A percentile compares a stretch with the other conserved stretches of the same genome.
phyloP scores from a whole-genome alignment of 2,113 vertebrate genomes.

The Protobothrops mucrosquamatus region DNA sequence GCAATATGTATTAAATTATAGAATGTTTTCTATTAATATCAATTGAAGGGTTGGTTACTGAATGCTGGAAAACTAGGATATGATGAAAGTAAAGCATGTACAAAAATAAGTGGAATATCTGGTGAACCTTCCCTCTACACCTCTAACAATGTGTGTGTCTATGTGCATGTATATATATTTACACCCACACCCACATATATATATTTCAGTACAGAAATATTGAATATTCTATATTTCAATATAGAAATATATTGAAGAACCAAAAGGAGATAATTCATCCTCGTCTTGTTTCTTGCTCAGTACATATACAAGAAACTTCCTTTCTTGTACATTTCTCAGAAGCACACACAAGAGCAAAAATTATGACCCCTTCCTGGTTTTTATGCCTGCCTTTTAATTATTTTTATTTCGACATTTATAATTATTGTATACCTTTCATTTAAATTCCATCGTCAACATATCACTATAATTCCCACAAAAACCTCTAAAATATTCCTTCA shows the following conservation, averaged over 20 bases:
- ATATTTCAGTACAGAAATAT: background rate
- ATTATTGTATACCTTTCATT: too few relatives aligned
- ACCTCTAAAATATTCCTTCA: too few relatives aligned
- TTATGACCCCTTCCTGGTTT: too few relatives aligned
- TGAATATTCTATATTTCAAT: background rate
- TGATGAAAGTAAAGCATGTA: background rate
- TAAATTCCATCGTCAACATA: too few relatives aligned
- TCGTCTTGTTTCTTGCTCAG: background rate
- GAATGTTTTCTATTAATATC: background rate
- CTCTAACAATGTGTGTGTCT: background rate
- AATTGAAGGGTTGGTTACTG: background rate
- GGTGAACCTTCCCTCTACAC: background rate
- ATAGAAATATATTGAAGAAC: background rate
- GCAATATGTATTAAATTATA: background rate
- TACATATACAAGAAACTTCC: background rate
- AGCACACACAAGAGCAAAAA: too few relatives aligned
- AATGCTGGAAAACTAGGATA: background rate
- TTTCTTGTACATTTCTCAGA: too few relatives aligned
- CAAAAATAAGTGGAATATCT: background rate
- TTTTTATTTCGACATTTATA: too few relatives aligned
- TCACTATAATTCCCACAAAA: too few relatives aligned
- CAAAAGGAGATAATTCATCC: background rate
- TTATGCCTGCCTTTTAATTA: too few relatives aligned
- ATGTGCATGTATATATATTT: background rate
- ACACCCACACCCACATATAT: background rate